Evolutionary conservation across 92 coral and sea anemone species (phyloP), one percentile per base, ranked within the genome.

Genomic region (Phenganax stokvisi): DNA sequence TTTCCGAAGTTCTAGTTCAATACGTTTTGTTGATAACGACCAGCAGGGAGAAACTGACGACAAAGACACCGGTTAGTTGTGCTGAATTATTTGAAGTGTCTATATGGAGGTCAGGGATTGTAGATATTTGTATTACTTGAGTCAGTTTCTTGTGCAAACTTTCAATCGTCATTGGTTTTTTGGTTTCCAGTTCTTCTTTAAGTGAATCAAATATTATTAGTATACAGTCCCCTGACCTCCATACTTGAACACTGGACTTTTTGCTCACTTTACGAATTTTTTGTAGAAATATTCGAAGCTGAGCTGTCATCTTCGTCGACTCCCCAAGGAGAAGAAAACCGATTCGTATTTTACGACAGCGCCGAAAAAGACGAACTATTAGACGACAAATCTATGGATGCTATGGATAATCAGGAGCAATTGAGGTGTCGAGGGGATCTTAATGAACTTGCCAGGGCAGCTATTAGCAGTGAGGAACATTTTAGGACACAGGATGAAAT

Each of bases 1-100:
- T 74, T 66, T 93, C 85, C 93, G 89, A 78, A 85, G 83, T 30
- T 63, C 67, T 80, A 79, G 77, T 59, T 37, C 37, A 37, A 78
- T 74, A 69, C 68, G 65, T 12, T 82, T 72, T 25, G 12, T 61
- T 15, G n/a, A 75, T 12, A 61, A 59, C 7, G 54, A 30, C 27
- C 79, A 57, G 51, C 16, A 55, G 61, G 71, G 80, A 71, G 79
- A 53, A 13, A 65, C 12, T 51, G 87, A 77, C 12, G 77, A 74
- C 66, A n/a, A 53, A 51, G 59, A 67, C 16, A 27, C 63, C 44
- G 67, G 80, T 30, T 37, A 37, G 47, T 37, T 0, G 3, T 5
- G 47, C 47, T 37, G 47, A 37, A 37, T 37, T 37, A 68, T 11
- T 12, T 28, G 28, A 61, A 61, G 0, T 12, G 9, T 28, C n/a